Evolutionary conservation across 2,797 vertebrate species (phyloP), one percentile per base, ranked within the genome.

Genomic region (Enteromius paludinosus): DNA sequence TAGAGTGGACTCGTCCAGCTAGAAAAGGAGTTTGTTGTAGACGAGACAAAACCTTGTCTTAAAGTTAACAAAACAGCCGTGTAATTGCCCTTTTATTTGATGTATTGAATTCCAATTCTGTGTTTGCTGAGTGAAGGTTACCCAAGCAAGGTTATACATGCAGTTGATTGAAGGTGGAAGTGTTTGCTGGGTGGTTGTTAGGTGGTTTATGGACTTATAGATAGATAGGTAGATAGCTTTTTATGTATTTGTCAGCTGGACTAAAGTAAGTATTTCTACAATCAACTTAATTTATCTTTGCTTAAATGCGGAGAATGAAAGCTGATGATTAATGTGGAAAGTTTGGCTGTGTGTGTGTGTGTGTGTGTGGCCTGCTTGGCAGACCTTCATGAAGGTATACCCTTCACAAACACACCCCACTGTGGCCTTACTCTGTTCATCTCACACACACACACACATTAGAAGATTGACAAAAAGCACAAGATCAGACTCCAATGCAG

Each of bases 321-420:
- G 61, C 52, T 65, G 47, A 85, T 71, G 82, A 86, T 77, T 82
- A 71, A 81, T 81, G 18, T 45, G 68, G 68, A 59, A 62, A 82
- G 52, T 86, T 73, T 85, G 71, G 72, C 38, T 82, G 56, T 75
- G 75, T 86, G 87, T 84, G 87, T 82, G 82, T 82, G 82, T 95
- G 95, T 81, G 92, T 95, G 89, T 95, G 95, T 92, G 96, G 96
- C 88, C 91, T 96, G 10, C 95, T 96, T 81, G 97, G 97, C 89
- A 97, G 97, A 91, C 97, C 97, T 1, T 98, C 96, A 9, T 96
- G 95, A 93, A 96, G 95, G 88, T 95, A 96, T 78, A 96, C 95
- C 83, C 95, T 97, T 87, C 96, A 97, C 91, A 94, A 93, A 88
- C 95, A 94, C 2, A 95, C 96, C 81, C 92, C 95, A 87, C 87